Percentiles rank a stretch among this genome's conserved stretches.
Conservation (phyloP, 1,140 invertebrate genomes). For the Semibalanus balanoides region DNA sequence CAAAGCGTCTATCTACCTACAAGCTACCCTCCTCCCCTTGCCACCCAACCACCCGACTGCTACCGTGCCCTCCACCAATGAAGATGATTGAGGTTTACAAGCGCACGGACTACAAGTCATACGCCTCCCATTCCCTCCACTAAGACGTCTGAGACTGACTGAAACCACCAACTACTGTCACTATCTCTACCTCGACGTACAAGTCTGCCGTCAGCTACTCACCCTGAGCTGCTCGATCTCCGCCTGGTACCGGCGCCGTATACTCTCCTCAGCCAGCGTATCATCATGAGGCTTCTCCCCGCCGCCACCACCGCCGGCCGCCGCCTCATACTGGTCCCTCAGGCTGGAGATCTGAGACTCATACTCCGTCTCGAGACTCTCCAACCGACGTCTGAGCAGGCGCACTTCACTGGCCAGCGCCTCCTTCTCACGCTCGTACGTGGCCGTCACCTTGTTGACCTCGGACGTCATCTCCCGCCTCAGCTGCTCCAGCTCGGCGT, state of each 20-base stretch:
- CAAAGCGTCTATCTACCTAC: too few species aligned
- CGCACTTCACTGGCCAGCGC: neutral
- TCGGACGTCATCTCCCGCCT: neutral
- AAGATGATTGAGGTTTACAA: too few species aligned
- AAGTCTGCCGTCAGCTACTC: too few species aligned
- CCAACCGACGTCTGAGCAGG: conserved; percentile 44
- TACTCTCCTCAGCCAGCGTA: conserved; percentile 44
- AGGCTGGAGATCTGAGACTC: conserved; percentile 17
- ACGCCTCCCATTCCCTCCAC: too few species aligned
- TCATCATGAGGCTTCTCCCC: neutral
- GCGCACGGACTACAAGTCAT: too few species aligned
- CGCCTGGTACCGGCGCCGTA: conserved; percentile 58
- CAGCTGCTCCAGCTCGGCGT: neutral
- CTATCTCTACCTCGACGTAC: too few species aligned
- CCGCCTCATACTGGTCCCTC: conserved; percentile 19
- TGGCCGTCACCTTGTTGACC: neutral
- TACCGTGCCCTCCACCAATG: too few species aligned
- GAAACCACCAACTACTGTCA: too few species aligned
- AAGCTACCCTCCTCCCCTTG: too few species aligned
- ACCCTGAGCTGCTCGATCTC: conserved; percentile 72
- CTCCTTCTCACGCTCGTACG: neutral
- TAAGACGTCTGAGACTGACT: too few species aligned
- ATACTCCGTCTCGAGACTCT: conserved; percentile 57
- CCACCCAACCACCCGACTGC: too few species aligned
- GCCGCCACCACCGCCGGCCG: conserved; percentile 18